Percentiles rank a stretch among this genome's conserved stretches.
These are phyloP conservation scores for Agapostemon virescens DNA, from an alignment of 2,888 invertebrate species.

Conservation along the genomic window DNA sequence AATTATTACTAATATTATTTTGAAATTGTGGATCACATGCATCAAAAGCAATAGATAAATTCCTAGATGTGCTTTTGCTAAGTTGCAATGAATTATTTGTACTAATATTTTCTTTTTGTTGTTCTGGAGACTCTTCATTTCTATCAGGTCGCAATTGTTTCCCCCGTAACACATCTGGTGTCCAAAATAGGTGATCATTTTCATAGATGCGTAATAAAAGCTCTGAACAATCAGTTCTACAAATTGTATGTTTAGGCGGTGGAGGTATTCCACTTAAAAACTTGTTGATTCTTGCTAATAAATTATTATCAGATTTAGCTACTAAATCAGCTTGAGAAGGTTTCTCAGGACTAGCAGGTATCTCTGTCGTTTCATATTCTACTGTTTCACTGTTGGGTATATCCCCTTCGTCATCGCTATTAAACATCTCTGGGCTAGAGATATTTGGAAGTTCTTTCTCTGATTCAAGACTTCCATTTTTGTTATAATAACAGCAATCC, in stretches of 20 bases:
- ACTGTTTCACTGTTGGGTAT: constrained; percentile 39
- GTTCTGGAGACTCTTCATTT: constrained; percentile 31
- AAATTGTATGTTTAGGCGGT: constrained; percentile 87
- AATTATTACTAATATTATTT: constrained; percentile 44
- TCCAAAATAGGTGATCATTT: constrained; percentile 82
- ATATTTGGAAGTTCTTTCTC: constrained; percentile 63
- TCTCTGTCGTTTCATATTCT: constrained; percentile 10
- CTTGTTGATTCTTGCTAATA: constrained; percentile 82
- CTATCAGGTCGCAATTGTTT: constrained; percentile 30
- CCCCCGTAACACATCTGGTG: constrained; percentile 49
- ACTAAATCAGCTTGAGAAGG: constrained; percentile 71
- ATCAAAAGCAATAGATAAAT: constrained; percentile 74
- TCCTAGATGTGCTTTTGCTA: constrained; percentile 66
- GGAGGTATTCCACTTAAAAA: constrained; percentile 87
- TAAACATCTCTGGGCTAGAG: constrained; percentile 77
- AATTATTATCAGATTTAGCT: constrained; percentile 76
- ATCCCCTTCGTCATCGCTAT: constrained; percentile 74
- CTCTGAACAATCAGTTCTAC: constrained; percentile 85
- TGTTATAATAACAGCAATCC: constrained; percentile 59
- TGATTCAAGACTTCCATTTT: constrained; percentile 43
- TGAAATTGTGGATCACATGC: constrained; percentile 67
- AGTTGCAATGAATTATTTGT: constrained; percentile 59
- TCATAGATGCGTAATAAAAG: constrained; percentile 84
- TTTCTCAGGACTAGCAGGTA: constrained; percentile 57
- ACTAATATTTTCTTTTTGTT: constrained; percentile 47